Percentiles rank a stretch among this genome's conserved stretches.
phyloP scores from a whole-genome alignment of 2,113 vertebrate genomes.

The Chrysemys picta region DNA sequence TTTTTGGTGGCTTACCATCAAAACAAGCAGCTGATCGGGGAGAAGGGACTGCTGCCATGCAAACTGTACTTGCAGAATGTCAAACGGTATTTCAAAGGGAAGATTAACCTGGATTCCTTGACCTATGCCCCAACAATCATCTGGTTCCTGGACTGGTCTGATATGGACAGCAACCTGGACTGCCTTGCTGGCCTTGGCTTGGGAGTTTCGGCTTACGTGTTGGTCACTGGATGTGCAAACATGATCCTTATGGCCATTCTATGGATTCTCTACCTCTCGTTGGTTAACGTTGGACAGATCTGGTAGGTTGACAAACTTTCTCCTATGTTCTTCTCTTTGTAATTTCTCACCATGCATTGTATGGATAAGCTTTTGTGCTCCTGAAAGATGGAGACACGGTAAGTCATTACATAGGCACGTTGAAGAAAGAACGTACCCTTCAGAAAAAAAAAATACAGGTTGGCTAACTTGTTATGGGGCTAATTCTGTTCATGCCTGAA shows the following conservation, averaged over 20 bases:
- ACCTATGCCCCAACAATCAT: constrained; percentile 86
- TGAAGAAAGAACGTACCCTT: neutral
- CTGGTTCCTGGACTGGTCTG: constrained; percentile 92
- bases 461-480: neutral
- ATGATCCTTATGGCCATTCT: constrained; percentile 90
- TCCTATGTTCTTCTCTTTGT: neutral
- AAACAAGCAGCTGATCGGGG: constrained; percentile 95
- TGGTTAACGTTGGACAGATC: constrained; percentile 94
- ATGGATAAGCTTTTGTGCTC: fast-evolving
- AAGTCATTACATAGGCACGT: neutral
- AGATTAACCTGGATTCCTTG: constrained; percentile 79
- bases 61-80: constrained; percentile 84
- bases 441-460: neutral
- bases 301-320: constrained; percentile 82
- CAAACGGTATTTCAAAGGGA: constrained; percentile 86
- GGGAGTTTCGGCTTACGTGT: constrained; percentile 82
- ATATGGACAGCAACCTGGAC: constrained; percentile 89
- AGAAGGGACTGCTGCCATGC: constrained; percentile 88
- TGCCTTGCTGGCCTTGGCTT: constrained; percentile 84
- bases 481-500: neutral
- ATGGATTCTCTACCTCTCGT: constrained; percentile 92
- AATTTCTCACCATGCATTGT: neutral
- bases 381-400: neutral
- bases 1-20: constrained; percentile 91
- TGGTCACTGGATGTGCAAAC: constrained; percentile 89